Conservation (phyloP, 2,888 invertebrate genomes). For the Cryptus viduatorius region DNA sequence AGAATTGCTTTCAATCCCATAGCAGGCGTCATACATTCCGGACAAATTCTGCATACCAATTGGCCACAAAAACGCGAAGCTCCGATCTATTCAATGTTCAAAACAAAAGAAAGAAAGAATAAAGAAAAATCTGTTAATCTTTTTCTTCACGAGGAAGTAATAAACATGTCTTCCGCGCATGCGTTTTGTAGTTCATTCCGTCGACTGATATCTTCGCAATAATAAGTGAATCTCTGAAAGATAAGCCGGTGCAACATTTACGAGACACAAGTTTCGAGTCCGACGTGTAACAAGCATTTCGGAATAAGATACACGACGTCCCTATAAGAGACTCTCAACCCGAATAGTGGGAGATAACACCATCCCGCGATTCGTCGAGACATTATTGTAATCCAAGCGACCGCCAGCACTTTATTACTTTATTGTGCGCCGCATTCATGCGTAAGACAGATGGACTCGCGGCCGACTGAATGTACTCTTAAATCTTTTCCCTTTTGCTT, state of each 20-base stretch:
- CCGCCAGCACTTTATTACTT: constrained; percentile 63
- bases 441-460: constrained; percentile 61
- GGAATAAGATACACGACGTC: constrained; percentile 38
- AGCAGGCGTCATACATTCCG: too few species aligned
- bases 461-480: constrained; percentile 58
- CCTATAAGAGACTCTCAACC: constrained; percentile 1
- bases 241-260: constrained; percentile 39
- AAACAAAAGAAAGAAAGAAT: background rate
- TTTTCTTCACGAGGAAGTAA: background rate
- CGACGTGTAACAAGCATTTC: constrained; percentile 26
- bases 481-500: constrained; percentile 56
- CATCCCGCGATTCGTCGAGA: constrained; percentile 33
- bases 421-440: constrained; percentile 63
- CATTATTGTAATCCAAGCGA: constrained; percentile 59
- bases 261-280: constrained; percentile 30
- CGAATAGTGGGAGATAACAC: constrained; percentile 23
- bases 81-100: background rate
- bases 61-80: background rate
- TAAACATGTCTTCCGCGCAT: background rate
- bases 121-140: background rate
- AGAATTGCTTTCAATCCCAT: background rate
- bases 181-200: constrained; percentile 11
- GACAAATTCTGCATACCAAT: background rate
- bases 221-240: constrained; percentile 36
- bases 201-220: constrained; percentile 17